phyloP scores from a whole-genome alignment of 2,888 invertebrate species.

The Sarcophaga caerulescens region DNA sequence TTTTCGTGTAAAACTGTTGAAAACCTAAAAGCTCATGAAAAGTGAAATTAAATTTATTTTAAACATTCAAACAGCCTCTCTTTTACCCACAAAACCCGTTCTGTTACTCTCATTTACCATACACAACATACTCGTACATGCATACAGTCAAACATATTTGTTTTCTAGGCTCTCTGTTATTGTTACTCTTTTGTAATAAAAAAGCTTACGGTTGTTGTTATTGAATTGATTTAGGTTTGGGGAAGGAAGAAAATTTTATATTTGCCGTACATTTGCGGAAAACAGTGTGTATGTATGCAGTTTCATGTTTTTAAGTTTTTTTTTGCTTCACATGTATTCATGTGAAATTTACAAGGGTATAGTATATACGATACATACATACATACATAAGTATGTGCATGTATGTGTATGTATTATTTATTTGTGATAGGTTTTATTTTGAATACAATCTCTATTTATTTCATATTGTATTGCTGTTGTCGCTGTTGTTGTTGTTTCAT shows the following conservation, averaged over 20 bases:
- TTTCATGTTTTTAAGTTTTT: neutral
- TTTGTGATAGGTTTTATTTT: slow-evolving; percentile 27
- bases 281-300: slow-evolving; percentile 24
- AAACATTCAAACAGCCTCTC: neutral
- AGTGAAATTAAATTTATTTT: slow-evolving; percentile 54
- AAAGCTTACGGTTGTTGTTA: neutral
- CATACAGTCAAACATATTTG: no score
- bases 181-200: slow-evolving; percentile 23
- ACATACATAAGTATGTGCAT: neutral
- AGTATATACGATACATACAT: neutral
- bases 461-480: slow-evolving; percentile 12
- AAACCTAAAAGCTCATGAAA: slow-evolving; percentile 48
- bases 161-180: slow-evolving; percentile 43
- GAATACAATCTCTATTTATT: slow-evolving; percentile 17
- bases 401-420: neutral
- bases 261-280: slow-evolving; percentile 62
- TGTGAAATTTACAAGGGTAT: neutral
- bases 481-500: slow-evolving; percentile 50
- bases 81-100: neutral
- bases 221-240: neutral
- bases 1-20: neutral
- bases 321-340: neutral
- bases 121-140: no score
- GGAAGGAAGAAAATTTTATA: neutral
- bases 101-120: neutral